Evolutionary conservation across 2,797 vertebrate genomes (phyloP), one percentile per base, ranked within the genome.

Genomic region (Craterocephalus amniculus): DNA sequence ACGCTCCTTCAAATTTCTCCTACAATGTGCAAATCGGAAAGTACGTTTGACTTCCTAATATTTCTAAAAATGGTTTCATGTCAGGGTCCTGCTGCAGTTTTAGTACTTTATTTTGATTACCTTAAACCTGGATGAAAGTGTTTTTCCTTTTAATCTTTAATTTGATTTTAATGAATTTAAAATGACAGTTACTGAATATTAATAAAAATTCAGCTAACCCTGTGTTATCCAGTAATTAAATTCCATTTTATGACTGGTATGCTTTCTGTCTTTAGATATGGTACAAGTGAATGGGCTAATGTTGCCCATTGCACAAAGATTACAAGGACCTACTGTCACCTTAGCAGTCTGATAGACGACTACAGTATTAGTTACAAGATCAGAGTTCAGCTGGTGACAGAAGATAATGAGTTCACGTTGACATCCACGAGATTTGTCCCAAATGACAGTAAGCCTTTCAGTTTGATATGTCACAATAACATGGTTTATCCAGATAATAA

Each of bases 1-100:
- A 68, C 1, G 67, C 72, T 12, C 70, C 84, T 0, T 2, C 38
- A 38, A 4, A 81, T 26, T 26, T 10, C 29, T 4, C 4, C 3
- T 95, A 94, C 79, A 89, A 91, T 34, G 91, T 95, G 3, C 8
- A 92, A 71, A 67, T 90, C 55, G 14, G 0, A 80, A 71, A 2
- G 94, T 95, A 92, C 26, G 91, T 80, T 81, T 60, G 18, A 68
- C 3, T 56, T 63, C 1, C 48, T 63, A 52, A 34, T 27, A 14
- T 38, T 26, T 12, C 12, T 10, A 34, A 35, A 20, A 22, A 38
- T 14, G 5, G 0, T 22, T 14, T 61, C 26, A 24, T 12, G 13
- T 63, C 14, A n/a, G 2, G 20, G 2, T 40, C 10, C 10, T 11
- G 4, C 61, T 56, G 2, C 38, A 6, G 14, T 43, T 18, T 40